Evolutionary conservation across 2,113 vertebrate genomes (phyloP).

Genomic region (Bubo scandiacus): DNA sequence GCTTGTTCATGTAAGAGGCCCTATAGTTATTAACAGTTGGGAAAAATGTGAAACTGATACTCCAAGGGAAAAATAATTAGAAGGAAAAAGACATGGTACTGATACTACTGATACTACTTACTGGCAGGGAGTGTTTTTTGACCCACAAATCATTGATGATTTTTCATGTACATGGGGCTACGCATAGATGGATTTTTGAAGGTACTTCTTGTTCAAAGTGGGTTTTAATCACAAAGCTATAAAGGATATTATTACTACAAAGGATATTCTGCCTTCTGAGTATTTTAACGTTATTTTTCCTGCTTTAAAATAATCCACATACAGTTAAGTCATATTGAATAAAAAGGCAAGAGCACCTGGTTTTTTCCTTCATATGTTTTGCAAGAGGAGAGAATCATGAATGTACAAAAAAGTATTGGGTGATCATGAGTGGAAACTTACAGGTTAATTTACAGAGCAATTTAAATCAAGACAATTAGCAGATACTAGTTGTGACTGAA

Average conservation of each 20-base stretch:
- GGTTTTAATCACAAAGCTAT: neutral
- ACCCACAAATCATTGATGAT: fast-evolving
- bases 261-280: neutral
- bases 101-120: neutral
- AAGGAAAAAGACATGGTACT: neutral
- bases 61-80: neutral
- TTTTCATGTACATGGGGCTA: neutral
- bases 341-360: neutral
- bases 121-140: neutral
- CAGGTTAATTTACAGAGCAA: neutral
- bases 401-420: neutral
- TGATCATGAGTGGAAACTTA: neutral
- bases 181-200: neutral
- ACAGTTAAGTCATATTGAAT: neutral
- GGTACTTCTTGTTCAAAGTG: neutral
- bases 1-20: neutral
- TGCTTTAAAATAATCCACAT: neutral
- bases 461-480: neutral
- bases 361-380: neutral
- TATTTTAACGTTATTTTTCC: neutral
- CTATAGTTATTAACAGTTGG: neutral
- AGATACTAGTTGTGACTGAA: neutral
- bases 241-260: neutral
- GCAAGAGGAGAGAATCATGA: neutral
- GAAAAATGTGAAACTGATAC: neutral